Conservation (phyloP, 2,888 invertebrate species). For the Cephus rjabovi region DNA sequence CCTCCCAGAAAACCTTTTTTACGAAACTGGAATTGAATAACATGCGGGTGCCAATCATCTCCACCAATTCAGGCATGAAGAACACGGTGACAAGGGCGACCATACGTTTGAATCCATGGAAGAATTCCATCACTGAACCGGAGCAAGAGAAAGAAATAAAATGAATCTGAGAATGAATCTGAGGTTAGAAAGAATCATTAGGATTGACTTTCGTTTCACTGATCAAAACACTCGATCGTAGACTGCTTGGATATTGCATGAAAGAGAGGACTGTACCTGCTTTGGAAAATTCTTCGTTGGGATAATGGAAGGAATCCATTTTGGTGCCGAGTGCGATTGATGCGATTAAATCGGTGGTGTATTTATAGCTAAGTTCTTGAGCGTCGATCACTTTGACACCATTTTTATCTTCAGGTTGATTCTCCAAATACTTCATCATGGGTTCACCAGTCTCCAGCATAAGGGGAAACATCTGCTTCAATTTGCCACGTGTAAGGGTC, state of each 20-base stretch:
- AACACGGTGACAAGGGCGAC: conserved; percentile 55
- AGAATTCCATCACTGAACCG: conserved; percentile 49
- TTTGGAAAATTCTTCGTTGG: conserved; percentile 48
- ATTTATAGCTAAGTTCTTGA: conserved; percentile 53
- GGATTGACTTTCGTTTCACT: not conserved
- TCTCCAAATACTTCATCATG: conserved; percentile 48
- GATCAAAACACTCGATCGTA: not conserved
- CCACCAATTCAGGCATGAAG: conserved; percentile 57
- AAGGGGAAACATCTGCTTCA: conserved; percentile 69
- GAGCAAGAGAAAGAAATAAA: not conserved
- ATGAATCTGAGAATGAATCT: not conserved
- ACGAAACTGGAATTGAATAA: conserved; percentile 53
- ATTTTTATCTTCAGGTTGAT: conserved; percentile 16
- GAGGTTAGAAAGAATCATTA: no score
- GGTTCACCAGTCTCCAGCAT: conserved; percentile 62
- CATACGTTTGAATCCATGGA: conserved; percentile 58
- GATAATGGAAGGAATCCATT: conserved; percentile 50
- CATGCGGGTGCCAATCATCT: conserved; percentile 49
- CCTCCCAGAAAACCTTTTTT: conserved; percentile 53
- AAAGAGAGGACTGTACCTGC: conserved; percentile 32
- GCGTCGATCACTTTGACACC: conserved; percentile 45
- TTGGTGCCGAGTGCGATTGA: conserved; percentile 49
- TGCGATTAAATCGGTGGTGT: conserved; percentile 55
- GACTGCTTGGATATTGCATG: not conserved
- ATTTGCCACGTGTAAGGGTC: conserved; percentile 70